phyloP scores from a whole-genome alignment of 23 tunicate genomes.

The Trididemnum miniatum region DNA sequence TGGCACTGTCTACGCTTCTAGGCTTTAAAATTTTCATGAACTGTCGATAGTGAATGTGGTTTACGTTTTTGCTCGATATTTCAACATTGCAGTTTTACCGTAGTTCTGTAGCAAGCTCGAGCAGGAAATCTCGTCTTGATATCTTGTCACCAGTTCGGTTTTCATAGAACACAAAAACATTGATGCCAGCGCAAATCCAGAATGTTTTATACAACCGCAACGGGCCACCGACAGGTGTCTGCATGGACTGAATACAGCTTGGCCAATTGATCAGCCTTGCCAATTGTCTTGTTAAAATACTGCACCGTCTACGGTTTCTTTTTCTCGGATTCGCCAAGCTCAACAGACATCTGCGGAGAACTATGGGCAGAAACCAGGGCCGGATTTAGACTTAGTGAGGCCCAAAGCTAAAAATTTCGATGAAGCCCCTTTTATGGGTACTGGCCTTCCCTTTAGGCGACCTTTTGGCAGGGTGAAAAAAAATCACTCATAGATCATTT shows the following conservation, averaged over 20 bases:
- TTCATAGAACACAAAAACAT: constrained; percentile 8
- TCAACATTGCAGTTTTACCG: background rate
- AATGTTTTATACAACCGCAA: constrained; percentile 12
- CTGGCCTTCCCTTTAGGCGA: too few relatives aligned
- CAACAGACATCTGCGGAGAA: constrained; percentile 27
- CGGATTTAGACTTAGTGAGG: too few relatives aligned
- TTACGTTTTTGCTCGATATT: constrained; percentile 23
- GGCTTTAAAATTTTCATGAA: constrained; percentile 1
- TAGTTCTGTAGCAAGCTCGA: constrained; percentile 22
- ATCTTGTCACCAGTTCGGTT: constrained; percentile 4
- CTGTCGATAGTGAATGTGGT: constrained; percentile 17
- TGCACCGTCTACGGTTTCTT: constrained; percentile 23
- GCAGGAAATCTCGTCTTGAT: constrained; percentile 17
- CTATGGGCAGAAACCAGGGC: constrained; percentile 19
- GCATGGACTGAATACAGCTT: constrained; percentile 13
- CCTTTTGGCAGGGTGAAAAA: too few relatives aligned
- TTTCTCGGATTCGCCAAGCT: constrained; percentile 17
- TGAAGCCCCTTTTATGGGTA: too few relatives aligned
- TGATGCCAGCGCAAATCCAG: constrained; percentile 9
- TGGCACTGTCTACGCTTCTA: constrained; percentile 6
- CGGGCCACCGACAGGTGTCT: constrained; percentile 10
- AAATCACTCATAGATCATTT: too few relatives aligned
- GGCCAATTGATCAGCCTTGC: constrained; percentile 31
- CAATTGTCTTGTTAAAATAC: constrained; percentile 22
- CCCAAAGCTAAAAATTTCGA: too few relatives aligned